Percentiles rank a stretch among this genome's conserved stretches.
phyloP scores from a whole-genome alignment of 2,797 vertebrate genomes.

The Masticophis lateralis region DNA sequence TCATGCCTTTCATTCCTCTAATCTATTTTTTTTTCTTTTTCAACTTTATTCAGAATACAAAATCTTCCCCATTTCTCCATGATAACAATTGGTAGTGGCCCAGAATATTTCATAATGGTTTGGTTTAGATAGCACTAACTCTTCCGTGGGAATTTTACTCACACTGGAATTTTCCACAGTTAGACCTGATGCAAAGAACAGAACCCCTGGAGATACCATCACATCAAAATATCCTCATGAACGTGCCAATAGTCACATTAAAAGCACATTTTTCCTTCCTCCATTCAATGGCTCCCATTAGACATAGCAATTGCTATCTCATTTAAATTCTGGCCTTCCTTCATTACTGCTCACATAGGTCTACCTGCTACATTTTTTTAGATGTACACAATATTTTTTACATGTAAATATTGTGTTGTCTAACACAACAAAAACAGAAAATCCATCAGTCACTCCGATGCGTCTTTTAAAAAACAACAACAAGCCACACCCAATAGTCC shows the following conservation, averaged over 20 bases:
- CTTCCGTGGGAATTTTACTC: neutral
- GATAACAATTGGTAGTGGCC: neutral
- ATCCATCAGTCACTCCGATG: slow-evolving; percentile 40
- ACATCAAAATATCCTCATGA: neutral
- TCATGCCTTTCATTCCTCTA: neutral
- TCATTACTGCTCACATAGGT: neutral
- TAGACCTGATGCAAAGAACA: neutral
- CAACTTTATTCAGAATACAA: neutral
- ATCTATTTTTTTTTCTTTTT: neutral
- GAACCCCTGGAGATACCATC: neutral
- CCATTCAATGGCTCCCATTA: neutral
- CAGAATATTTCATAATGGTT: neutral
- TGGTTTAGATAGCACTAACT: neutral
- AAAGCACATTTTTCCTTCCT: neutral
- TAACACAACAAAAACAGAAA: slow-evolving; percentile 35
- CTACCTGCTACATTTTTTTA: neutral
- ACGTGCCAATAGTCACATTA: neutral
- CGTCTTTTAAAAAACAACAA: neutral
- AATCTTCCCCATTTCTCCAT: neutral
- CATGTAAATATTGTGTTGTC: neutral
- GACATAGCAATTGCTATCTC: neutral
- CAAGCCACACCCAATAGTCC: slow-evolving; percentile 41
- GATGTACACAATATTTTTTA: too few relatives aligned
- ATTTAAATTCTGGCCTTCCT: neutral
- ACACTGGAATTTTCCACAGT: neutral